A percentile compares a stretch with the other conserved stretches of the same genome.
Evolutionary conservation across 1,140 invertebrate genomes (phyloP).

Genomic region (Drosophila kurseongensis): DNA sequence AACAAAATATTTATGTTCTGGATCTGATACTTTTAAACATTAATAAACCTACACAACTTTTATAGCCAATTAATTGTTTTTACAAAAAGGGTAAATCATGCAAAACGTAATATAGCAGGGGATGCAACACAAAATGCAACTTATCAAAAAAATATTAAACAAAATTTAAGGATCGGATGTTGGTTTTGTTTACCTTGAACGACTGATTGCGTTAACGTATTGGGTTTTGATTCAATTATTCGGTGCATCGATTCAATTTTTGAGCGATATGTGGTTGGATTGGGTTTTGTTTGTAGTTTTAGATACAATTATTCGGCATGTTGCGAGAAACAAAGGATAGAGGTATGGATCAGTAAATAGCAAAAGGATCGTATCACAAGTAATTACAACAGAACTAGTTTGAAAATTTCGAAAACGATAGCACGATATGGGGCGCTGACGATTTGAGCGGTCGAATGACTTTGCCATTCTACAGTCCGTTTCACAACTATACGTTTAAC

Average conservation of each 20-base stretch:
- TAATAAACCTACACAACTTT: background rate
- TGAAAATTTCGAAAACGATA: conserved; percentile 32
- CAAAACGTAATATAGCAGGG: conserved; percentile 15
- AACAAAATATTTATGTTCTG: background rate
- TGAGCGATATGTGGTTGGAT: conserved; percentile 37
- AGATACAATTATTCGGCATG: conserved; percentile 47
- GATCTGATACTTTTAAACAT: background rate
- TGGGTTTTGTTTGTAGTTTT: conserved; percentile 36
- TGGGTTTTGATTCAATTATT: conserved; percentile 42
- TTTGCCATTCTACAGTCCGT: conserved; percentile 17
- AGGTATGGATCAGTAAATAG: conserved; percentile 68
- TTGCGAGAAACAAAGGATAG: conserved; percentile 61
- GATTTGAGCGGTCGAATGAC: conserved; percentile 26
- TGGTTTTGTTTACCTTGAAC: conserved; percentile 70
- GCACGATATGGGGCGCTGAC: conserved; percentile 17
- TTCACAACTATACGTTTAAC: conserved; percentile 10
- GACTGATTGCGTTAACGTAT: conserved; percentile 53
- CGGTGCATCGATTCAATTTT: conserved; percentile 46
- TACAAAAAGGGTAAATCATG: conserved; percentile 13
- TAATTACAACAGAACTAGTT: conserved; percentile 46
- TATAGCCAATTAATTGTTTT: too few relatives aligned
- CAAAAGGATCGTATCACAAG: conserved; percentile 14
- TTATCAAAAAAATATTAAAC: conserved; percentile 12
- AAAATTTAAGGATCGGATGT: conserved; percentile 16
- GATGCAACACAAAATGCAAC: conserved; percentile 35